Conservation (phyloP, 2,113 vertebrate genomes). For the Pelobates fuscus region DNA sequence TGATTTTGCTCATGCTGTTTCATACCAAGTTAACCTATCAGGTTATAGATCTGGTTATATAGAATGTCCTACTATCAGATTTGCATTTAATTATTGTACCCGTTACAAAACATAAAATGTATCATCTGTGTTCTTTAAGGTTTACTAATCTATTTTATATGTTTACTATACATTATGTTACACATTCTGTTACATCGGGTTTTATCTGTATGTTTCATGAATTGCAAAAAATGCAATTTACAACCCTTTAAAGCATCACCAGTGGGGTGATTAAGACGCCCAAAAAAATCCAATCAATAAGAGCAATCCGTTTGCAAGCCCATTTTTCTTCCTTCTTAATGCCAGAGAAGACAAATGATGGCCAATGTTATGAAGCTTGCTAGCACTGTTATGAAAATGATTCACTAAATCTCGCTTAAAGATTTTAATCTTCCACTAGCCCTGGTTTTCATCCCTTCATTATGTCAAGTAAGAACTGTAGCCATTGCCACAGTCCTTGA, state of each 20-base stretch:
- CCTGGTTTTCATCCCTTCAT: constrained; percentile 34
- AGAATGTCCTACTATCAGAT: background rate
- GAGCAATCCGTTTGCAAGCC: background rate
- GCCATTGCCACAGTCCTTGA: constrained; percentile 41
- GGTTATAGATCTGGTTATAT: background rate
- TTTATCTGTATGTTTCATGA: background rate
- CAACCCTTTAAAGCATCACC: background rate
- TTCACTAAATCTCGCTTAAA: constrained; percentile 46
- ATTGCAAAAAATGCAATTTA: background rate
- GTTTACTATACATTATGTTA: background rate
- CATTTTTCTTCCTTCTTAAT: constrained; percentile 27
- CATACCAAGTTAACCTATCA: background rate
- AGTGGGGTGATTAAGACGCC: constrained; percentile 2
- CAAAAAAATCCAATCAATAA: background rate
- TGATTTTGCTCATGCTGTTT: background rate
- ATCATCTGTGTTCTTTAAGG: too few species aligned
- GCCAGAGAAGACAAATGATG: constrained; percentile 34
- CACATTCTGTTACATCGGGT: background rate
- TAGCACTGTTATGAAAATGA: constrained; percentile 41
- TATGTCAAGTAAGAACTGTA: constrained; percentile 48
- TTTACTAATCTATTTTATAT: too few species aligned
- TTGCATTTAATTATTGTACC: background rate
- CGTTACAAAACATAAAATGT: background rate
- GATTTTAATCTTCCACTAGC: constrained; percentile 46
- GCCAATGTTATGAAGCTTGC: constrained; percentile 33